phyloP scores from a whole-genome alignment of 2,113 vertebrate species.

The Platysteira castanea region DNA sequence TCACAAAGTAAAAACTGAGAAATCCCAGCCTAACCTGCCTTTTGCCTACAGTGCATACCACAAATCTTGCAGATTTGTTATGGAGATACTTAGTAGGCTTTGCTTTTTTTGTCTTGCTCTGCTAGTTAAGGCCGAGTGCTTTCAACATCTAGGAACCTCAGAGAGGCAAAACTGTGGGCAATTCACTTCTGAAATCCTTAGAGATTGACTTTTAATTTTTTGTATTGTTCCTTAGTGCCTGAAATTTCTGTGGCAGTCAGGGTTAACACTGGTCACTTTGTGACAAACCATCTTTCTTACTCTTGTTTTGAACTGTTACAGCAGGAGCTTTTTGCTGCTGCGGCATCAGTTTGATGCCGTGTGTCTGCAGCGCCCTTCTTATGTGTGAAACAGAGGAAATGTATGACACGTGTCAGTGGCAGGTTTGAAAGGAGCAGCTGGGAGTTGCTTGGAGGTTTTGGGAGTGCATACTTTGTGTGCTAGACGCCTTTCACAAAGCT shows the following conservation, averaged over 20 bases:
- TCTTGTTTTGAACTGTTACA: background rate
- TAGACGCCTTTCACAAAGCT: background rate
- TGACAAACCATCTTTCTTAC: background rate
- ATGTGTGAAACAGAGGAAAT: background rate
- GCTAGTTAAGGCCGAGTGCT: background rate
- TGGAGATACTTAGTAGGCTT: background rate
- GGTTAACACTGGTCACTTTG: background rate
- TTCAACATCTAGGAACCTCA: background rate
- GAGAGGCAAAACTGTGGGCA: background rate
- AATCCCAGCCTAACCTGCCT: background rate
- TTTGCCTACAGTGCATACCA: background rate
- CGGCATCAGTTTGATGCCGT: fast-evolving
- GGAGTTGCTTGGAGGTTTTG: background rate
- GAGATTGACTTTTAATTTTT: background rate
- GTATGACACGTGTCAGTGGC: background rate
- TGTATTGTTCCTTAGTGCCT: background rate
- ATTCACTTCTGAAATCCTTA: background rate
- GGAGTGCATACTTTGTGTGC: background rate
- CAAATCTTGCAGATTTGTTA: background rate
- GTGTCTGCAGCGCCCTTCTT: background rate
- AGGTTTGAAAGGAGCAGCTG: background rate
- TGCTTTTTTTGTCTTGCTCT: background rate
- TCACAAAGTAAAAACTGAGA: background rate
- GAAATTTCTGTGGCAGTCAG: background rate
- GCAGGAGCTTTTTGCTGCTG: background rate